These are phyloP conservation scores for Pygoscelis adeliae DNA, from an alignment of 2,113 vertebrate genomes.

Conservation along the genomic window DNA sequence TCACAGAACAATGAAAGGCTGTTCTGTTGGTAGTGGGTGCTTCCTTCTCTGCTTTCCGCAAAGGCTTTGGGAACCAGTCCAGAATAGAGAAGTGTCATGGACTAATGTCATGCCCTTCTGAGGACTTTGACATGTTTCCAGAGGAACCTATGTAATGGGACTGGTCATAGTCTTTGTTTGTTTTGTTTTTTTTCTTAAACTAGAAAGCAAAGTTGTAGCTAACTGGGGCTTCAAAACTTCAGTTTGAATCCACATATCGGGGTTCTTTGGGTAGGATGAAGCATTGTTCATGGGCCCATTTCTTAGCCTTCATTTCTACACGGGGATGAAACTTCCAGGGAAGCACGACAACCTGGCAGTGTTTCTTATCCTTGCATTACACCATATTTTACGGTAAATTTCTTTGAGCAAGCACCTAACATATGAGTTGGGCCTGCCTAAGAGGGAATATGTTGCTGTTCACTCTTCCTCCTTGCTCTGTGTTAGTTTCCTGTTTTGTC, in stretches of 20 bases:
- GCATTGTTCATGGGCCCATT: neutral
- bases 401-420: neutral
- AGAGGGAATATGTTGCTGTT: slow-evolving; percentile 65
- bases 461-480: slow-evolving; percentile 32
- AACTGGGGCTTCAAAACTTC: neutral
- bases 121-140: neutral
- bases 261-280: neutral
- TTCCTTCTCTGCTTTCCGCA: neutral
- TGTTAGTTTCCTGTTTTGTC: slow-evolving; percentile 54
- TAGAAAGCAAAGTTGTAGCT: neutral
- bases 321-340: neutral
- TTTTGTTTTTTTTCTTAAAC: neutral
- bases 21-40: neutral
- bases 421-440: neutral
- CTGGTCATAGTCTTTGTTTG: neutral
- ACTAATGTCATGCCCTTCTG: neutral
- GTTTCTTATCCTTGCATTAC: neutral
- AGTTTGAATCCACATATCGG: neutral
- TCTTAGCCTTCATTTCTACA: neutral
- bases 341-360: neutral
- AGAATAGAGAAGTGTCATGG: neutral
- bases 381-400: neutral
- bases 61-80: neutral
- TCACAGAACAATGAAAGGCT: neutral
- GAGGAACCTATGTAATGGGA: neutral